phyloP scores from a whole-genome alignment of 1,140 invertebrate genomes.

The Cataglyphis hispanica region DNA sequence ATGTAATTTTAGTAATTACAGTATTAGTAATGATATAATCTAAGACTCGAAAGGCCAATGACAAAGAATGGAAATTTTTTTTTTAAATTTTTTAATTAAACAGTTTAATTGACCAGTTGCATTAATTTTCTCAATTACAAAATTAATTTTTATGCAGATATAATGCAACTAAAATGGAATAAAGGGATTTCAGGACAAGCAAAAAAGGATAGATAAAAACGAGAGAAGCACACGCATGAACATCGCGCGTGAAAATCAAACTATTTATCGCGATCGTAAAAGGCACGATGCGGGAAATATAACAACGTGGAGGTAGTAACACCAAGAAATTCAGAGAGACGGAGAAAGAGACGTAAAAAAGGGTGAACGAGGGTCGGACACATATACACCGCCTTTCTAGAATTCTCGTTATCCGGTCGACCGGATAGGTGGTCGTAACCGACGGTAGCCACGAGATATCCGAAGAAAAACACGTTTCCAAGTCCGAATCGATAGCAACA shows the following conservation, averaged over 20 bases:
- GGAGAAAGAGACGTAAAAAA: conserved; percentile 41
- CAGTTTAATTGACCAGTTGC: neutral
- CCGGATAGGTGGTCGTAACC: conserved; percentile 43
- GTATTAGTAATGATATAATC: neutral
- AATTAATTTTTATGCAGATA: conserved; percentile 28
- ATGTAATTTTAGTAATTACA: conserved; percentile 4
- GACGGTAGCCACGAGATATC: conserved; percentile 76
- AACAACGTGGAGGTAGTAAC: conserved; percentile 38
- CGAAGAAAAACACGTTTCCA: conserved; percentile 82
- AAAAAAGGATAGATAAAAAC: neutral
- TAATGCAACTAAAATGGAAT: neutral
- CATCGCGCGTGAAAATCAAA: conserved; percentile 46
- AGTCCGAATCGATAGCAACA: conserved; percentile 83
- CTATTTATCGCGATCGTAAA: conserved; percentile 43
- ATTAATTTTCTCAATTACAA: conserved; percentile 1
- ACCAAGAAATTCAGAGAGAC: conserved; percentile 20
- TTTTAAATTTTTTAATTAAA: neutral
- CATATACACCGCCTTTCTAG: conserved; percentile 59
- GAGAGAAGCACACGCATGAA: conserved; percentile 9
- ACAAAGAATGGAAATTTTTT: neutral
- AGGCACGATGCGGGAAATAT: conserved; percentile 37
- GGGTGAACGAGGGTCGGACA: conserved; percentile 45
- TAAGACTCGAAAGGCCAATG: neutral
- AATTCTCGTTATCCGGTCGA: conserved; percentile 75
- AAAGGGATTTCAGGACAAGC: neutral